These are phyloP conservation scores for Saccostrea cuccullata DNA, from an alignment of 1,140 invertebrate genomes.

Conservation along the genomic window DNA sequence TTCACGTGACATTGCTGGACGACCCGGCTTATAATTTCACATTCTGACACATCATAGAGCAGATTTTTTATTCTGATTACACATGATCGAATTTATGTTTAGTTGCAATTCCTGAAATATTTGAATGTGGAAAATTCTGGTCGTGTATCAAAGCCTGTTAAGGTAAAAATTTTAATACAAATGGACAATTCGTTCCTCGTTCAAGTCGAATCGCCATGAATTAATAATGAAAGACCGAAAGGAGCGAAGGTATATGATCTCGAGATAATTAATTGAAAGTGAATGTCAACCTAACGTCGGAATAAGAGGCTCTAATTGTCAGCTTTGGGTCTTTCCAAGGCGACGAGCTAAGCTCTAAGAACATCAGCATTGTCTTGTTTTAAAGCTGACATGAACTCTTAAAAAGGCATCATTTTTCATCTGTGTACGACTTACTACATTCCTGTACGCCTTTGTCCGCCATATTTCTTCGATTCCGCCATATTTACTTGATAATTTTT, in stretches of 20 bases:
- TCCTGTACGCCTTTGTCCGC: no score
- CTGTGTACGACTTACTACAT: no score
- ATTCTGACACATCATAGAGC: not conserved
- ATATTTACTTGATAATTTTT: no score
- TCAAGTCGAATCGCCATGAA: constrained; percentile 23
- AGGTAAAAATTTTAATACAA: not conserved
- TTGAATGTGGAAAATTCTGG: not conserved
- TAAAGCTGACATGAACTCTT: no score
- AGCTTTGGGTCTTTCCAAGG: not conserved
- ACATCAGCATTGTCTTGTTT: constrained; percentile 26
- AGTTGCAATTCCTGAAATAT: not conserved
- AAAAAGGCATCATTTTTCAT: no score
- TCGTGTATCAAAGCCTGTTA: not conserved
- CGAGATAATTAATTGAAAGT: constrained; percentile 34
- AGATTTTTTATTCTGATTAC: not conserved
- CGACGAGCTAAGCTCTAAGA: not conserved
- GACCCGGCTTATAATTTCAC: not conserved
- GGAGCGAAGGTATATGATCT: not conserved
- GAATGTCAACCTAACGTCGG: constrained; percentile 10
- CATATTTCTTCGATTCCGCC: no score
- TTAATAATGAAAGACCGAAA: not conserved
- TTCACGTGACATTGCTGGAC: not conserved
- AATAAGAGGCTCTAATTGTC: not conserved
- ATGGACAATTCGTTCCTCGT: not conserved
- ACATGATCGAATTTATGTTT: not conserved